Evolutionary conservation across 1,140 invertebrate species (phyloP).

Genomic region (Portunus trituberculatus): DNA sequence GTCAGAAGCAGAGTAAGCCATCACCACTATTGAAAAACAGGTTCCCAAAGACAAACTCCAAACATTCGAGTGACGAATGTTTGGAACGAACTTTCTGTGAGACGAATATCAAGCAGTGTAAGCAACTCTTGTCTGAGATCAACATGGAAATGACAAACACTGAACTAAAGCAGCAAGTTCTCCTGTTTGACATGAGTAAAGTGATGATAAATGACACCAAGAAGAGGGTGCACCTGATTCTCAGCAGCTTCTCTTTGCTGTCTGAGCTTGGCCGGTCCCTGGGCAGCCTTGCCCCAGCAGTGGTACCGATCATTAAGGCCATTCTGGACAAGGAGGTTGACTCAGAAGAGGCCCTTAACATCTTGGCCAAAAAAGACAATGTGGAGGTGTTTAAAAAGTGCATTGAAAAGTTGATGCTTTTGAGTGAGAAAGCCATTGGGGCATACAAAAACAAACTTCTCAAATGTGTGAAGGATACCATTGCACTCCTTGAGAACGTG

Average conservation of each 20-base stretch:
- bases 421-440: not conserved
- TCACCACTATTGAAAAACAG: not conserved
- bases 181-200: too few species aligned
- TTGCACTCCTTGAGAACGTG: not conserved
- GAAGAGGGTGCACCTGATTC: not conserved
- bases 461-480: not conserved
- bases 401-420: not conserved
- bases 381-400: not conserved
- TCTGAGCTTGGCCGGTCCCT: not conserved
- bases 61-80: too few species aligned
- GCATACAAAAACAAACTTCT: not conserved
- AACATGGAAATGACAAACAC: too few species aligned
- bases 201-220: not conserved
- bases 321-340: not conserved
- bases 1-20: not conserved
- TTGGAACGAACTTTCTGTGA: too few species aligned
- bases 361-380: not conserved
- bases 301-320: not conserved
- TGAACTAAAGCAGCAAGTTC: too few species aligned
- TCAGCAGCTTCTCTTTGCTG: not conserved
- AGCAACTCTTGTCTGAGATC: too few species aligned
- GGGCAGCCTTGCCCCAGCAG: not conserved
- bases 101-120: too few species aligned
- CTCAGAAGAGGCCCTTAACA: not conserved
- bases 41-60: too few species aligned